phyloP scores from a whole-genome alignment of 2,797 vertebrate species.

The Xiphophorus birchmanni region DNA sequence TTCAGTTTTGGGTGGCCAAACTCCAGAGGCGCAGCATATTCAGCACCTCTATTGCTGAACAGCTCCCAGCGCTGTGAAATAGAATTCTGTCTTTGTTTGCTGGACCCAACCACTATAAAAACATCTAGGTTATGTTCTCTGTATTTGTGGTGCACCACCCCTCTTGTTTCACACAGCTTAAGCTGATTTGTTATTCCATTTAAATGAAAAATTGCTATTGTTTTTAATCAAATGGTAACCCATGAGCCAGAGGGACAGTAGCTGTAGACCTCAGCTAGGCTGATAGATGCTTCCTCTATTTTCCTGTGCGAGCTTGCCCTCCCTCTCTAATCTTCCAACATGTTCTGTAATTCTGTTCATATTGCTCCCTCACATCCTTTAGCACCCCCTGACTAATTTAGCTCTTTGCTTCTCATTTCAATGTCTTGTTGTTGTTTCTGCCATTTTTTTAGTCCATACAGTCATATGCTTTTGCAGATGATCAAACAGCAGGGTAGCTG shows the following conservation, averaged over 20 bases:
- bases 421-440: constrained; percentile 41
- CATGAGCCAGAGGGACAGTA: constrained; percentile 70
- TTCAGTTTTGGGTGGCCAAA: constrained; percentile 50
- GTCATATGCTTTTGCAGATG: background rate
- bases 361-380: constrained; percentile 52
- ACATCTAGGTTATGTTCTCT: constrained; percentile 33
- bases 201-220: constrained; percentile 80
- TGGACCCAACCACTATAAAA: constrained; percentile 15
- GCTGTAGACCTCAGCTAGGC: constrained; percentile 59
- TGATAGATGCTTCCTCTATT: constrained; percentile 61
- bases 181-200: constrained; percentile 80
- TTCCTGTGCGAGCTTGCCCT: constrained; percentile 15
- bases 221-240: constrained; percentile 80
- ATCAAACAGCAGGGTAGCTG: background rate
- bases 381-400: constrained; percentile 52
- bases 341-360: constrained; percentile 52
- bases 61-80: constrained; percentile 56
- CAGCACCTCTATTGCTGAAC: constrained; percentile 60
- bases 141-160: constrained; percentile 16
- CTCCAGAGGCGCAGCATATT: constrained; percentile 22
- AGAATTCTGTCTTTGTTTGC: constrained; percentile 13
- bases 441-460: constrained; percentile 24
- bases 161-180: constrained; percentile 33
- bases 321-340: constrained; percentile 42
- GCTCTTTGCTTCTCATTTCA: constrained; percentile 40